phyloP scores from a whole-genome alignment of 2,797 vertebrate species.

The Sebastolobus alascanus region DNA sequence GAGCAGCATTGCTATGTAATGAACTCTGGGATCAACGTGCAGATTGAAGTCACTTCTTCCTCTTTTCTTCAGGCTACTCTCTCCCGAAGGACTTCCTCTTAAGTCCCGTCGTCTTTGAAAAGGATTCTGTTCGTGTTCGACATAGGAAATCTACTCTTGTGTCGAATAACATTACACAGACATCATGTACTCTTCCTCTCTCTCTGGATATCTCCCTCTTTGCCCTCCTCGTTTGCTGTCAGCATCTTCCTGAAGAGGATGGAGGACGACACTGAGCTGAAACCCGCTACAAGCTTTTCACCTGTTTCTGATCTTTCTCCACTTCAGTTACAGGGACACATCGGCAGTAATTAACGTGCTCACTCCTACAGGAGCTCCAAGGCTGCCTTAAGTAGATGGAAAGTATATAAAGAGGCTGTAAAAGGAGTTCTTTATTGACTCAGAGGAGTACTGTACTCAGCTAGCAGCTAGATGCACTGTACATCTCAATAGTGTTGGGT shows the following conservation, averaged over 20 bases:
- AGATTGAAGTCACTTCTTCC: slow-evolving; percentile 13
- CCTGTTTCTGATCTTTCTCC: neutral
- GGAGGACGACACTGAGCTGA: neutral
- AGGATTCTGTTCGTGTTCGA: slow-evolving; percentile 48
- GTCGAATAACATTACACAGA: slow-evolving; percentile 27
- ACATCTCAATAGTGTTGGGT: neutral
- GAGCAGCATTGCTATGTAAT: slow-evolving; percentile 11
- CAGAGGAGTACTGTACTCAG: slow-evolving; percentile 4
- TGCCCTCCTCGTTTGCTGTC: neutral
- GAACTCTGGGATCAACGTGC: slow-evolving; percentile 17
- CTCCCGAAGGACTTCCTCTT: slow-evolving; percentile 41
- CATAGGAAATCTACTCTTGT: slow-evolving; percentile 37
- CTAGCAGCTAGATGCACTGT: neutral
- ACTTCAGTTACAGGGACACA: neutral
- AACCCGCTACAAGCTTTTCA: neutral
- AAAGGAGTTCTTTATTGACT: slow-evolving; percentile 12
- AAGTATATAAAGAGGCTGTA: neutral
- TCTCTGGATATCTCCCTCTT: slow-evolving; percentile 16
- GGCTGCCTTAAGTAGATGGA: neutral
- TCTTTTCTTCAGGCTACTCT: slow-evolving; percentile 21
- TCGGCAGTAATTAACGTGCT: slow-evolving; percentile 6
- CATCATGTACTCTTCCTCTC: slow-evolving; percentile 19
- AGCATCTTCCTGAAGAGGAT: neutral
- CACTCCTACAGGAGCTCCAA: neutral
- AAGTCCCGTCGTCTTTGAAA: slow-evolving; percentile 37